Base-by-base conservation (phyloP, 2,888 invertebrate species). In the Esperia sulphurella region DNA sequence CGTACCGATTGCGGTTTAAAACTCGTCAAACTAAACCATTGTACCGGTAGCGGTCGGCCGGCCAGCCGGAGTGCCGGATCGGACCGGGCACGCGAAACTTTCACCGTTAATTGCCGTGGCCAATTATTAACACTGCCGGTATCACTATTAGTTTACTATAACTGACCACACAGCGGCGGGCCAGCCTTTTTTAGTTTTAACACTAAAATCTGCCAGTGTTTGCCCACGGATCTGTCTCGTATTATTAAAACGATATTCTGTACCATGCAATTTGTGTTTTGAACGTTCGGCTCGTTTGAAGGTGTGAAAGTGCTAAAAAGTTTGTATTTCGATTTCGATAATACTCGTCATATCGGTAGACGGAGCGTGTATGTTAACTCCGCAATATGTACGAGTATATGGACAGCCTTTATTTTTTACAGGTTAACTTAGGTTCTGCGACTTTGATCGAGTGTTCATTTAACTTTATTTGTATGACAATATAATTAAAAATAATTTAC, bases 71-170 rank as follows among this genome's bases (percentile, higher is more conserved):
- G 51, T 31, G 6, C 33, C 40, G 40, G 40, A 29, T 29, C 41
- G 33, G 28, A n/a, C 10, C n/a, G 35, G n/a, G 4, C 40, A 21
- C 50, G 41, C 44, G 47, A 46, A 50, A 51, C 50, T 49, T 48
- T 44, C 51, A 44, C 47, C 60, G 65, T 65, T 75, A 75, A 79
- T 76, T 71, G 77, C 64, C 65, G 58, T 54, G 57, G 61, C 65
- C 79, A 74, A 78, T 79, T 77, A 77, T 70, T 62, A 52, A 63
- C 63, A 52, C 57, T 51, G 56, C 58, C 58, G 57, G 63, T 69
- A 71, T 72, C 75, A 71, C 66, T 70, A 70, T 72, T 75, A 70
- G 73, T 70, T 71, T 63, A 72, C 68, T 59, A 66, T 71, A 68
- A 60, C 59, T 50, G 53, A 52, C 61, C 61, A 59, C 58, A 54